Conservation (phyloP, 2,888 invertebrate species). For the Acleris cristana region DNA sequence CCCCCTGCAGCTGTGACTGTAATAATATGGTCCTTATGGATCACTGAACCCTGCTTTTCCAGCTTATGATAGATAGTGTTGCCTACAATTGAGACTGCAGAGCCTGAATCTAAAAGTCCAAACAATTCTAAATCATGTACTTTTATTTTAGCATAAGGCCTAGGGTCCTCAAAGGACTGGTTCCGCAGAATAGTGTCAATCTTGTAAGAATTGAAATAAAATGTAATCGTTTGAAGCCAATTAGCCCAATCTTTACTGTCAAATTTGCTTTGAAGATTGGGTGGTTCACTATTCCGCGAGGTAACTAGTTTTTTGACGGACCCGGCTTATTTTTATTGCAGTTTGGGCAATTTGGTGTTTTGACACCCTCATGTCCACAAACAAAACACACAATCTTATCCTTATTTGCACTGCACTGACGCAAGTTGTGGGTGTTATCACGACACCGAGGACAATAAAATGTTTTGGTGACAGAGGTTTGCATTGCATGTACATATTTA, state of each 20-base stretch:
- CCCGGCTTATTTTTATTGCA: neutral
- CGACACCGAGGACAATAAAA: conserved; percentile 4
- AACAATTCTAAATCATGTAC: neutral
- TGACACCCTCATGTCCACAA: conserved; percentile 8
- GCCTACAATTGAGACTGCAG: conserved; percentile 12
- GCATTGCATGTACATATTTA: neutral
- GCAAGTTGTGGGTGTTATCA: conserved; percentile 1
- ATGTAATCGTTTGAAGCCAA: neutral
- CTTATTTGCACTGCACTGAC: conserved; percentile 5
- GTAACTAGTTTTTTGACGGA: conserved; percentile 6
- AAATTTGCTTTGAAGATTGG: neutral
- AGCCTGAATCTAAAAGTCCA: conserved; percentile 12
- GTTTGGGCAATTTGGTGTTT: conserved; percentile 10
- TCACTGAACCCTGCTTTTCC: neutral
- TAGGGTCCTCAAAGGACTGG: neutral
- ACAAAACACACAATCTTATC: conserved; percentile 4
- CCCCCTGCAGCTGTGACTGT: conserved; percentile 15
- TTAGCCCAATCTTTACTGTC: conserved; percentile 2
- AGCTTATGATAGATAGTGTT: neutral
- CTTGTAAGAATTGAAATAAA: conserved; percentile 7
- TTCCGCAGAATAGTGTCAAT: conserved; percentile 10
- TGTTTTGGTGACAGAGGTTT: neutral
- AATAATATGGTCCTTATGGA: neutral
- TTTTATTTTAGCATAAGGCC: neutral
- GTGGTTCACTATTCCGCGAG: conserved; percentile 3